phyloP scores from a whole-genome alignment of 2,113 vertebrate species.

The Hippocampus zosterae region DNA sequence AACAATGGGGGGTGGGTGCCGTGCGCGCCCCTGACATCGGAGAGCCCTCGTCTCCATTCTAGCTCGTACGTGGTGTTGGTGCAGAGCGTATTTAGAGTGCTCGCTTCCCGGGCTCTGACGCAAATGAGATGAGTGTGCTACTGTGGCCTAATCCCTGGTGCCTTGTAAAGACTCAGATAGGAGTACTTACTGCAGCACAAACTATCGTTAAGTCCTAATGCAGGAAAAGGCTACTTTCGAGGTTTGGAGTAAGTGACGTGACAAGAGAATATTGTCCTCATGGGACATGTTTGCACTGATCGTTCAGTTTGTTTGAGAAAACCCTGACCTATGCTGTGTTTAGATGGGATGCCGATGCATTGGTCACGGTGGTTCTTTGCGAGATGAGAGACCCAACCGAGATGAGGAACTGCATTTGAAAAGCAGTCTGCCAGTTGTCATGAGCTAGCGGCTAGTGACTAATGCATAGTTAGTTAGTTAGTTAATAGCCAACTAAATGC shows the following conservation, averaged over 20 bases:
- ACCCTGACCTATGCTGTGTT: not conserved
- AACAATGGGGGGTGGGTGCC: constrained; percentile 55
- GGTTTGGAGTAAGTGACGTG: not conserved
- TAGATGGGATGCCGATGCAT: not conserved
- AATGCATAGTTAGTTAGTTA: too few relatives aligned
- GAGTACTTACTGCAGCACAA: constrained; percentile 60
- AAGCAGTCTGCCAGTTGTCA: too few relatives aligned
- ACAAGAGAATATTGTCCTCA: not conserved
- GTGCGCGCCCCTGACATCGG: constrained; percentile 29
- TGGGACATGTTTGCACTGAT: not conserved
- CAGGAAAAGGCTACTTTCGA: constrained; percentile 24
- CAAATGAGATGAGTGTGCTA: constrained; percentile 63
- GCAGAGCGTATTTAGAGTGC: constrained; percentile 56
- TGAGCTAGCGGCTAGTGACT: too few relatives aligned
- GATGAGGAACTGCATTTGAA: too few relatives aligned
- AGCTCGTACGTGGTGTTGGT: constrained; percentile 36
- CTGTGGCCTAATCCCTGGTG: constrained; percentile 58
- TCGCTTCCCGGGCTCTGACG: constrained; percentile 52
- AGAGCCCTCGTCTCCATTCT: constrained; percentile 40
- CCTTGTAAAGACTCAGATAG: constrained; percentile 66
- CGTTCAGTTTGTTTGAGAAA: not conserved
- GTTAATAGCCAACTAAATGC: too few relatives aligned
- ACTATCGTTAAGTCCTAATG: constrained; percentile 59
- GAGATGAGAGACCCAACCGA: too few relatives aligned
- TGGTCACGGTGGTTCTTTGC: too few relatives aligned